These are phyloP conservation scores for Anthopleura sola DNA, from an alignment of 64 coral and sea anemone species.

Conservation along the genomic window DNA sequence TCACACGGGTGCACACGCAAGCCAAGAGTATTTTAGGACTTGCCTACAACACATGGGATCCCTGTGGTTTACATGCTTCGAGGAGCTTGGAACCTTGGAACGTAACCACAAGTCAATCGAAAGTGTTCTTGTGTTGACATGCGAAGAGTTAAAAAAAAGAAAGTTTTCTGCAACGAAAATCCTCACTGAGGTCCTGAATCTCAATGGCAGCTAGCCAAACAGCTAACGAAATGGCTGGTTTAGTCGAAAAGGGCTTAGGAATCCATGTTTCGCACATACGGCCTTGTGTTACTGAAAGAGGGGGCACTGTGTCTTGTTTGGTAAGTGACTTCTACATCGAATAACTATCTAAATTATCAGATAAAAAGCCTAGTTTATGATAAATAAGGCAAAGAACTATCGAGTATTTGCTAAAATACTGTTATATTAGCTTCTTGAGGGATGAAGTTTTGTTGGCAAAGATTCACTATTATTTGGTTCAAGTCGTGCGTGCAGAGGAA, in stretches of 20 bases:
- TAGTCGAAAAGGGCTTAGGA: constrained; percentile 27
- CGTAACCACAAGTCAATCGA: too few relatives aligned
- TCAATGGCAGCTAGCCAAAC: constrained; percentile 4
- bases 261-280: constrained; percentile 24
- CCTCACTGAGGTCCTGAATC: neutral
- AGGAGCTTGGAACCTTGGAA: neutral
- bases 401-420: neutral
- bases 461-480: neutral
- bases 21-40: too few relatives aligned
- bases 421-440: neutral
- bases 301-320: constrained; percentile 19
- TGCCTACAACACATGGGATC: neutral
- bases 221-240: constrained; percentile 1
- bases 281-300: constrained; percentile 24
- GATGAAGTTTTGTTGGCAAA: neutral
- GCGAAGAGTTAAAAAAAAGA: constrained; percentile 6
- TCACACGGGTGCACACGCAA: too few relatives aligned
- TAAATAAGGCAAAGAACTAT: neutral
- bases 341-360: neutral
- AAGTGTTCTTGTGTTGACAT: neutral
- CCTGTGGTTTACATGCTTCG: neutral
- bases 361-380: neutral
- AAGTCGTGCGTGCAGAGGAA: neutral
- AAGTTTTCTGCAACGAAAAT: neutral
- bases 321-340: neutral